Base-by-base conservation (phyloP, 2,888 invertebrate species). In the Yponomeuta evonymella region DNA sequence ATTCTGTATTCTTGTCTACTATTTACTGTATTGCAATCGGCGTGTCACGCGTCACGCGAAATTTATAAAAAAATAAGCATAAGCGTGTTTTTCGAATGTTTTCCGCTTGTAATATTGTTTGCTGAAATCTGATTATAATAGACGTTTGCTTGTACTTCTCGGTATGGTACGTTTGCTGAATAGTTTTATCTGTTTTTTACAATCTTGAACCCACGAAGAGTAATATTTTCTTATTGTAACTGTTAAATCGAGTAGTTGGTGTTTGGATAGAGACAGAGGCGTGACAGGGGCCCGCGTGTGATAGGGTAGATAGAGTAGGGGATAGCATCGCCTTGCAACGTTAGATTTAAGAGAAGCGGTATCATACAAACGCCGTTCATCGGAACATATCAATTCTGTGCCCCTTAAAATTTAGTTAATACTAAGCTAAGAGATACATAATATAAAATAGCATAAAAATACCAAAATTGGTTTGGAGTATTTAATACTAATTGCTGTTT, bases 381-480 rank as follows among this genome's bases (percentile, higher is more conserved):
- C 94, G 94, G 89, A 95, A 95, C 95, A 95, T 95, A 95, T 95
- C 95, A 95, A 94, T 94, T 94, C 94, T 94, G 95, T 95, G 95
- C 95, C 95, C 95, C 95, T 94, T 94, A 94, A 94, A 91, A 88
- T 85, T 87, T 90, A 91, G 86, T 88, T 90, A 88, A 82, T 88
- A 88, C 84, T 90, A 90, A 89, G 86, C 86, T 92, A 91, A 90
- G 90, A 90, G 85, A 91, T 88, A 90, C 89, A 89, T 90, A 43
- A 43, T 43, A 91, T 90, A 51, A 87, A 82, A 87, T 91, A 90
- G 88, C 87, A 79, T 86, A 58, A 88, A 87, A 83, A 83, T 86
- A 84, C 89, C 88, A 89, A 84, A 88, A 89, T 89, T 88, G 83
- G 80, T 87, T 87, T 81, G 86, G 85, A 91, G 89, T 91, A 91